phyloP scores from a whole-genome alignment of 2,888 invertebrate species.

The Agrochola circellaris region DNA sequence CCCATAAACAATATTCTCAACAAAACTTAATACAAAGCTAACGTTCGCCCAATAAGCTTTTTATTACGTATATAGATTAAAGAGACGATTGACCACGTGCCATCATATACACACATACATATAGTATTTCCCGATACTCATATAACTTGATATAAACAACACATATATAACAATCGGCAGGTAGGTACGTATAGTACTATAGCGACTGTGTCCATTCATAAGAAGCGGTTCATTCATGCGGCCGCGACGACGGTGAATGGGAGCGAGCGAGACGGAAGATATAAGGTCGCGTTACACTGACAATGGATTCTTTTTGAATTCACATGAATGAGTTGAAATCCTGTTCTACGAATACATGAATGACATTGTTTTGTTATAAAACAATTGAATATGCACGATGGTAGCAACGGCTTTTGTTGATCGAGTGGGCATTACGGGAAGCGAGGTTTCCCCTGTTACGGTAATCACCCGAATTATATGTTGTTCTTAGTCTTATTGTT shows the following conservation, averaged over 20 bases:
- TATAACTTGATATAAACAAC: conserved; percentile 82
- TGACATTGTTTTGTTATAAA: conserved; percentile 83
- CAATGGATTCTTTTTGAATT: conserved; percentile 82
- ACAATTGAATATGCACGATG: conserved; percentile 81
- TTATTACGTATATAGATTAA: conserved; percentile 76
- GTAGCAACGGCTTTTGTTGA: conserved; percentile 67
- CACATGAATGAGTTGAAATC: conserved; percentile 82
- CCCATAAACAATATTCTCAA: conserved; percentile 38
- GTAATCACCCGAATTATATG: conserved; percentile 64
- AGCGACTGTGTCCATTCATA: conserved; percentile 89
- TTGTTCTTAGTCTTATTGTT: conserved; percentile 60
- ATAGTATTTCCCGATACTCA: conserved; percentile 71
- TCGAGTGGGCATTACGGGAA: conserved; percentile 76
- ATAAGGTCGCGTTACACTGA: conserved; percentile 87
- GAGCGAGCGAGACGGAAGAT: conserved; percentile 84
- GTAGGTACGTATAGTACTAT: conserved; percentile 88
- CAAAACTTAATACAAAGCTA: conserved; percentile 61
- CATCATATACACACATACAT: conserved; percentile 74
- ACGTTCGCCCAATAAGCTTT: conserved; percentile 67
- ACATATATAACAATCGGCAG: conserved; percentile 74
- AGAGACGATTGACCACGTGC: conserved; percentile 84
- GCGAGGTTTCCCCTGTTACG: conserved; percentile 67
- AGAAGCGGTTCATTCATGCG: conserved; percentile 90
- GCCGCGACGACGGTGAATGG: conserved; percentile 86
- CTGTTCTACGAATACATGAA: conserved; percentile 84